Conservation (phyloP, 2,888 invertebrate species). For the Onchidella celtica region DNA sequence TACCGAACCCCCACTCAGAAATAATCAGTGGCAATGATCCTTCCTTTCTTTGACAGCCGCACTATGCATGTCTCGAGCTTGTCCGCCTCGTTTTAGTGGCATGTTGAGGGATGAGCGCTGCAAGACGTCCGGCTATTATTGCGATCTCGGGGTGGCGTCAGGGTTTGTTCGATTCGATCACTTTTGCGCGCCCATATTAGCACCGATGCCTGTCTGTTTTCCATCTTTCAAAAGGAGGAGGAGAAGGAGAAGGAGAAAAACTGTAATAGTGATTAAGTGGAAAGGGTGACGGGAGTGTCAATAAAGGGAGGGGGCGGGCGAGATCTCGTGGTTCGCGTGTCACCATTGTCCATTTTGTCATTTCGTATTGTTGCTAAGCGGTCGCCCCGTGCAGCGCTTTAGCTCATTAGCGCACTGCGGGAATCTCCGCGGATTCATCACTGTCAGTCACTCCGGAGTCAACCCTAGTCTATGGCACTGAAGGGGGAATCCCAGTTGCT, state of each 20-base stretch:
- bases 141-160: no score
- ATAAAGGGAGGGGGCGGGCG: background rate
- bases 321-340: background rate
- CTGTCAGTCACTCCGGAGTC: conserved; percentile 4
- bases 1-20: no score
- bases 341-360: background rate
- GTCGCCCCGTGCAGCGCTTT: background rate
- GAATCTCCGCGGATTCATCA: conserved; percentile 14
- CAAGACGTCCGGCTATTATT: background rate
- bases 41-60: no score
- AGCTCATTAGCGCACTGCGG: conserved; percentile 23
- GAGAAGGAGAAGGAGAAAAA: no score
- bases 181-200: background rate
- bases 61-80: no score
- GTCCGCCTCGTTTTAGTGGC: background rate
- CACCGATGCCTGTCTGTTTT: background rate
- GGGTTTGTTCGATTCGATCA: background rate
- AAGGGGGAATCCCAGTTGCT: background rate
- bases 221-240: background rate
- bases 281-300: background rate
- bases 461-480: background rate
- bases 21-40: no score
- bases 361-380: background rate
- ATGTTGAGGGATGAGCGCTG: background rate
- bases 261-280: no score